Evolutionary conservation across 2,888 invertebrate species (phyloP).

Genomic region (Aquatica leii): DNA sequence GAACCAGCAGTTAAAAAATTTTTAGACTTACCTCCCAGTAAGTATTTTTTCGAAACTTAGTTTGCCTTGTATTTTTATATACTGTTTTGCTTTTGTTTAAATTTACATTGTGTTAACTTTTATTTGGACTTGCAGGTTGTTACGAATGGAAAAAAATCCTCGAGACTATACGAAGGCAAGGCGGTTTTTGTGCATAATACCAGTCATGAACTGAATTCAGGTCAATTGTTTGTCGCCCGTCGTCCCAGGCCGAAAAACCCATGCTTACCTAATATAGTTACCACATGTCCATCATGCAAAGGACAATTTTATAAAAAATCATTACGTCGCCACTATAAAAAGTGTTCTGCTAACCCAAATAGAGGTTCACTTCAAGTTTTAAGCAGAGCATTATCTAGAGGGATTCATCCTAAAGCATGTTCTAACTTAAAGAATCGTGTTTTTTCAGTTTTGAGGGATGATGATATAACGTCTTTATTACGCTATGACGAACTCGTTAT

Average conservation of each 20-base stretch:
- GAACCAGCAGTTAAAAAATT: too few relatives aligned
- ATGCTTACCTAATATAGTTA: too few relatives aligned
- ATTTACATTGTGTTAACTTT: too few relatives aligned
- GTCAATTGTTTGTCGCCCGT: background rate
- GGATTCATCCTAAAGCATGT: background rate
- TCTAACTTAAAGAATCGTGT: background rate
- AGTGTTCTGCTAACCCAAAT: background rate
- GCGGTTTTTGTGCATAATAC: constrained; percentile 4
- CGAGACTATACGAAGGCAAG: background rate
- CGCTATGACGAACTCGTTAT: background rate
- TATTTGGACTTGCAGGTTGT: background rate
- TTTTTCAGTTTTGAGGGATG: too few relatives aligned
- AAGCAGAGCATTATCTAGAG: background rate
- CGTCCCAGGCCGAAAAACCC: background rate
- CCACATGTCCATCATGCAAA: background rate
- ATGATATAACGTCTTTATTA: background rate
- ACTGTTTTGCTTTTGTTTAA: too few relatives aligned
- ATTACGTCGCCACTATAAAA: background rate
- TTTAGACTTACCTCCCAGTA: too few relatives aligned
- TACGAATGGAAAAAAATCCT: background rate
- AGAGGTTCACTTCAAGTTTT: background rate
- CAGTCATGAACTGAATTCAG: background rate
- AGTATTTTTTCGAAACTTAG: too few relatives aligned
- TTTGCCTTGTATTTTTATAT: too few relatives aligned
- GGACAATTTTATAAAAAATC: background rate